Evolutionary conservation across 2,888 invertebrate genomes (phyloP), one percentile per base, ranked within the genome.

Genomic region (Gastrophysa polygoni): DNA sequence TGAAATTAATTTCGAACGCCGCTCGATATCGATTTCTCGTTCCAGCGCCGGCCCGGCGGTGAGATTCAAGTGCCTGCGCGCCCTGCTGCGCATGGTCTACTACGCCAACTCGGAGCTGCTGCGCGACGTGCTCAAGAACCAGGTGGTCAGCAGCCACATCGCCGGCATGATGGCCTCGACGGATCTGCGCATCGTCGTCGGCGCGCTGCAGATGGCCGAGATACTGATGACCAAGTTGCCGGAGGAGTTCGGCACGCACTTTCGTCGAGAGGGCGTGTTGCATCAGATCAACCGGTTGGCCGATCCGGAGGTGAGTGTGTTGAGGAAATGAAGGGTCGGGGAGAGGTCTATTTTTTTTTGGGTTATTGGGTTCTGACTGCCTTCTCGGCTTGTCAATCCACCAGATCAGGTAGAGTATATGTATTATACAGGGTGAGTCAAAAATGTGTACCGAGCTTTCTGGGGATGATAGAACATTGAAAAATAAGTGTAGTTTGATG

Each of bases 91-190:
- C 65, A 98, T 98, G 91, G 94, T 98, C 2, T 97, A 93, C 84
- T 98, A 96, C 81, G 95, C 96, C 8, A 91, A 91, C 69, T 89
- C 95, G 0, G 90, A 93, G 73, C 86, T 98, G 69, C 85, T 98
- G 52, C 88, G 91, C 74, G 91, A 89, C 71, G 89, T 89, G 67
- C 78, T 89, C 61, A 88, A 88, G 73, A 88, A 88, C 76, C 89
- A 89, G 80, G 88, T 93, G 69, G 95, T 96, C 59, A 95, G 95
- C 64, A 97, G 97, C 73, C 97, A 98, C 82, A 95, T 98, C 78
- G 98, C 98, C 28, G 96, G 96, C 61, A 98, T 98, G 97, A 89
- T 98, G 88, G 96, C 97, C 0, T 97, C 97, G 3, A 93, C 91
- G 79, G 98, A 98, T 84, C 86, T 98, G 66, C 90, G 96, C 76